A percentile compares a stretch with the other conserved stretches of the same genome.
Evolutionary conservation across 2,113 vertebrate species (phyloP).

Genomic region (Thinocorus orbignyianus): DNA sequence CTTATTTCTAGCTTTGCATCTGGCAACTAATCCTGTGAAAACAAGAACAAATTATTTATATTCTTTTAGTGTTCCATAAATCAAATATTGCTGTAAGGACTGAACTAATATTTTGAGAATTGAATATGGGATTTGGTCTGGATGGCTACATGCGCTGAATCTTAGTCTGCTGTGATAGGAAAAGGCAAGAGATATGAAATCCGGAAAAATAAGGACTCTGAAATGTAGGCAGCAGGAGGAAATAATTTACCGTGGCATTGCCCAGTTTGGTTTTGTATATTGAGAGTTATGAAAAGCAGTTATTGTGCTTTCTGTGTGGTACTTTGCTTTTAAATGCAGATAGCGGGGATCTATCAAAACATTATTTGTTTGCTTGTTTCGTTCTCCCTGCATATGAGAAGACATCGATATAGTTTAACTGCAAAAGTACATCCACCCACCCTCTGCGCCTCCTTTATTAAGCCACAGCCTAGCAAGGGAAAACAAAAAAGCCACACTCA

Average conservation of each 20-base stretch:
- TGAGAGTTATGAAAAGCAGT: neutral
- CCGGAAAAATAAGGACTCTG: neutral
- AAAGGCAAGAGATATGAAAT: neutral
- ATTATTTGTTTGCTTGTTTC: neutral
- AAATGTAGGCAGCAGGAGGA: neutral
- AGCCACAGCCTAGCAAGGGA: neutral
- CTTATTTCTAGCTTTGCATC: conserved; percentile 14
- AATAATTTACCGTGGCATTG: neutral
- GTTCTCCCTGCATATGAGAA: neutral
- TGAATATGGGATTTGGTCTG: neutral
- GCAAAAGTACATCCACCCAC: neutral
- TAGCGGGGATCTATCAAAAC: neutral
- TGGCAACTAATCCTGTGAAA: neutral
- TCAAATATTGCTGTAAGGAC: conserved; percentile 19
- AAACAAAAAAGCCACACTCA: neutral
- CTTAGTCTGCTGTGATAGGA: neutral
- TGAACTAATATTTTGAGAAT: neutral
- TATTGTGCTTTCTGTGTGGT: neutral
- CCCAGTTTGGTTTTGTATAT: neutral
- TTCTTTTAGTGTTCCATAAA: conserved; percentile 56
- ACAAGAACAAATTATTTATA: conserved; percentile 42
- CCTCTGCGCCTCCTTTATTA: neutral
- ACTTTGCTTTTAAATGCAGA: neutral
- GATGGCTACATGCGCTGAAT: neutral
- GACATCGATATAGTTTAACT: neutral